Evolutionary conservation across 2,797 vertebrate genomes (phyloP).

Genomic region (Ctenosaura bakeri): DNA sequence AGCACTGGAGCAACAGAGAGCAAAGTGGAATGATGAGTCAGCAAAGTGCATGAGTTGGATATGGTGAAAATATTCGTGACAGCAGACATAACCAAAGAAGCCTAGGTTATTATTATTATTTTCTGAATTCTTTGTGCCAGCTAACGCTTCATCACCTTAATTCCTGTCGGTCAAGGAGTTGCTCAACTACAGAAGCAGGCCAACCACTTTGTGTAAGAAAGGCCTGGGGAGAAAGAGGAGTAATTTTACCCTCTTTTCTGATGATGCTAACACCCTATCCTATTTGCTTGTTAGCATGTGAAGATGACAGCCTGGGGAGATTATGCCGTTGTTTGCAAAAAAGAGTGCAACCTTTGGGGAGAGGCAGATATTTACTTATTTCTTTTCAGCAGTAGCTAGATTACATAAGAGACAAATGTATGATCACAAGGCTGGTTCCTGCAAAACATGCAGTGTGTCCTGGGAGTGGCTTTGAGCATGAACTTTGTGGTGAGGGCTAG

Average conservation of each 20-base stretch:
- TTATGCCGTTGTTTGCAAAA: background rate
- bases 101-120: background rate
- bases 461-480: background rate
- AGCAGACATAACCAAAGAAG: background rate
- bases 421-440: background rate
- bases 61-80: too few relatives aligned
- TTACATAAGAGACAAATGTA: background rate
- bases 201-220: too few relatives aligned
- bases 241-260: background rate
- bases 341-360: background rate
- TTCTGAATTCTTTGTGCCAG: background rate
- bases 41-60: accelerated
- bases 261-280: background rate
- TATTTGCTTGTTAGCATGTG: background rate
- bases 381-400: background rate
- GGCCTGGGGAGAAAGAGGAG: background rate
- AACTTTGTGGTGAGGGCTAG: background rate
- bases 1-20: background rate
- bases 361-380: background rate
- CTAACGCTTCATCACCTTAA: background rate
- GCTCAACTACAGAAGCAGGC: background rate
- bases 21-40: background rate
- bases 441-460: background rate
- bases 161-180: background rate
- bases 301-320: background rate